Evolutionary conservation across 2,113 vertebrate species (phyloP), one percentile per base, ranked within the genome.

Genomic region (Marmota flaviventris): DNA sequence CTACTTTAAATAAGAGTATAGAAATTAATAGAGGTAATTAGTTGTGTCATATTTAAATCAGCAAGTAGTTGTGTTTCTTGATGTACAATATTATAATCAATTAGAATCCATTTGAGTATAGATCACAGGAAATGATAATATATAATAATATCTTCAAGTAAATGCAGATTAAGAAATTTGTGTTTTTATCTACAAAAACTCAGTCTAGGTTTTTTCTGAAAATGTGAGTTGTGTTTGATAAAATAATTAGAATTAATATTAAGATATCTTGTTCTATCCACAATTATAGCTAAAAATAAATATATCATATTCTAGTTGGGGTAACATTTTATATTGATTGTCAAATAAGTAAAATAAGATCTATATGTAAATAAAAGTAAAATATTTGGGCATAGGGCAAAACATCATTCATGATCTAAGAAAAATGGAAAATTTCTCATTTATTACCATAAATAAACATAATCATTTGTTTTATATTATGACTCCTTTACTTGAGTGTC

Each of bases 21-120:
- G 32, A 92, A 92, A 94, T 91, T 92, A 93, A 95, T 78, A 77
- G 25, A 96, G 17, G 32, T 73, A 56, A 79, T 93, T 82, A 88
- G 5, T 61, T 85, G 18, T 83, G 22, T 70, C 29, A 56, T 90
- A 84, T 70, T 45, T 89, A 18, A 93, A 72, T 87, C 17, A 93
- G 27, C 5, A 45, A 5, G 51, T 37, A 76, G 81, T 93, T 39
- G 2, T 84, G 2, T 72, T 89, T 89, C n/a, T 56, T 92, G 18
- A 63, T 65, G 96, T 56, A 79, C 5, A 75, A 65, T 56, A 84
- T 78, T 92, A 95, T 93, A 96, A 89, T 81, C 45, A 96, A 72
- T 12, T 92, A 42, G 8, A 87, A 75, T 58, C 6, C 24, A 85
- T 94, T 91, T 91, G 11, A 67, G 10, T 89, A 67, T 72, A 93